Evolutionary conservation across 2,797 vertebrate species (phyloP).

Genomic region (Selene dorsalis): DNA sequence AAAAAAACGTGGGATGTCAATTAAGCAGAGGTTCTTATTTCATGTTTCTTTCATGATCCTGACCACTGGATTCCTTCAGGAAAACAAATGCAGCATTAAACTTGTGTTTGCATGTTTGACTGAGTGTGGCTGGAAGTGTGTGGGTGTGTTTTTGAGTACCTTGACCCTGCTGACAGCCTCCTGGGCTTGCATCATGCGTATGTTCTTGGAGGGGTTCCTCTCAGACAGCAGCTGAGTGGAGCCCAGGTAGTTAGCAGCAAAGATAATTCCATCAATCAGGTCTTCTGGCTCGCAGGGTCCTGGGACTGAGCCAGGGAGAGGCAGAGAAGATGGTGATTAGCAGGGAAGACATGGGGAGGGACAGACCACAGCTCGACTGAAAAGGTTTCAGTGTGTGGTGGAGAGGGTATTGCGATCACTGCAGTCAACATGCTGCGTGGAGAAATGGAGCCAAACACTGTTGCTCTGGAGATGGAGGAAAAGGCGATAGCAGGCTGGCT

Average conservation of each 20-base stretch:
- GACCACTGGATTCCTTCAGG: slow-evolving; percentile 6
- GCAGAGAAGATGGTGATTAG: slow-evolving; percentile 48
- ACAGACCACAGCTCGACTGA: slow-evolving; percentile 26
- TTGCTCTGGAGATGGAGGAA: slow-evolving; percentile 46
- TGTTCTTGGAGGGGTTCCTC: slow-evolving; percentile 98
- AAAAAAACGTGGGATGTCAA: neutral
- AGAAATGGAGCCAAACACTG: slow-evolving; percentile 57
- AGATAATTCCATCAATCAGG: slow-evolving; percentile 99
- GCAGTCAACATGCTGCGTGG: slow-evolving; percentile 20
- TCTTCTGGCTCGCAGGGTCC: slow-evolving; percentile 98
- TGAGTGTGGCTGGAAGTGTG: neutral
- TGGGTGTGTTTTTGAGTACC: slow-evolving; percentile 80
- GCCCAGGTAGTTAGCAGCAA: slow-evolving; percentile 98
- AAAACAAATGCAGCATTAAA: neutral
- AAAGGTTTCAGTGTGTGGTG: slow-evolving; percentile 4
- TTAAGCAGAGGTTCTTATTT: neutral
- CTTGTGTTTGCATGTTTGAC: slow-evolving; percentile 24
- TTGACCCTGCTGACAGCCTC: slow-evolving; percentile 98
- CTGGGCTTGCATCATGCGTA: slow-evolving; percentile 99
- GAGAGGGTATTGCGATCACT: slow-evolving; percentile 51
- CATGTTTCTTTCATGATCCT: neutral
- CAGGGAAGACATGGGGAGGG: slow-evolving; percentile 21
- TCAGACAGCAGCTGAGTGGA: slow-evolving; percentile 98
- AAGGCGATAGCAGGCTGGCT: slow-evolving; percentile 47
- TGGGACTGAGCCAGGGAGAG: slow-evolving; percentile 88